Evolutionary conservation across 2,888 invertebrate genomes (phyloP), one percentile per base, ranked within the genome.

Genomic region (Julus scanicus): DNA sequence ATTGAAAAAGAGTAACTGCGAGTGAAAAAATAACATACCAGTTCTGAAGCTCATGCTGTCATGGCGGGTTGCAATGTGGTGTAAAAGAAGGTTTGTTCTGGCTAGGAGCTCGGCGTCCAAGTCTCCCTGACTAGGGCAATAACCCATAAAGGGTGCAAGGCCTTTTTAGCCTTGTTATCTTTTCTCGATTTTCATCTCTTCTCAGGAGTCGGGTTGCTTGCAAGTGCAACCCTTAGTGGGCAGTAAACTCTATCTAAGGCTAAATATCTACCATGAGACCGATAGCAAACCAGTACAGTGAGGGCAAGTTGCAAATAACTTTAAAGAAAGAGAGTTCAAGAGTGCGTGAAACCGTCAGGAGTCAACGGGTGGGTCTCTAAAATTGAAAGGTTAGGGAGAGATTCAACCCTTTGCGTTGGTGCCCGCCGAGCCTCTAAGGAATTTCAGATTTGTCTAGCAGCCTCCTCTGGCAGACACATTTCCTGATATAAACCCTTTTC

Each of bases 1-100:
- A n/a, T n/a, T n/a, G n/a, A n/a, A n/a, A n/a, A n/a, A n/a, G 92
- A 94, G 94, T 94, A 94, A 93, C 94, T 93, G 94, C 94, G 94
- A 94, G 93, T 93, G 93, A 94, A 94, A 92, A 92, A 93, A 94
- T 93, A 94, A 91, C n/a, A 94, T 94, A 94, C 93, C 94, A 94
- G 93, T 94, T 92, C 94, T 92, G 93, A 94, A 94, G 93, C 93
- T 92, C 91, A 91, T 91, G 92, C 91, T 90, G 90, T 90, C 91
- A 91, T 89, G 91, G 91, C 89, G 89, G 89, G 89, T 92, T 92
- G 93, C 93, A 92, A 92, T 94, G 94, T 94, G 93, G 93, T 93
- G 94, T 94, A 93, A 91, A 93, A 93, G 93, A 93, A 90, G 89
- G 88, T 88, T 89, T 88, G 89, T 89, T 63, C 83, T 49, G 86